phyloP scores from a whole-genome alignment of 2,797 vertebrate genomes.

The Sebastes kiyomatsui region DNA sequence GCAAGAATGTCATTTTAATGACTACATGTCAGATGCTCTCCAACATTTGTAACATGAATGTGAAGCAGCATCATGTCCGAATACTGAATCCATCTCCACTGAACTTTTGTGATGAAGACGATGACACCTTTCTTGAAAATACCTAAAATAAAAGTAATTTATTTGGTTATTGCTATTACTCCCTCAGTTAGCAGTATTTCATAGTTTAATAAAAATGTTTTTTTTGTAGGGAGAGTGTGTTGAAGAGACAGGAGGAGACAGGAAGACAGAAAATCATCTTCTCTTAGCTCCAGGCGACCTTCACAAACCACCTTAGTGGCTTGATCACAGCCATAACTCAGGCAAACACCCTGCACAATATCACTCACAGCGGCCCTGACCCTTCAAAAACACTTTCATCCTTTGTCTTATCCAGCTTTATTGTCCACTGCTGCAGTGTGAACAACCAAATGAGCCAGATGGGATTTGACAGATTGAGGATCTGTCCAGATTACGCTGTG shows the following conservation, averaged over 20 bases:
- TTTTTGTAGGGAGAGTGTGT: not conserved
- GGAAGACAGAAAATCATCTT: not conserved
- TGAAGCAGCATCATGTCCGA: too few species aligned
- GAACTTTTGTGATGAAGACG: too few species aligned
- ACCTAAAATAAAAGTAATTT: not conserved
- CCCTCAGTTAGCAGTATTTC: not conserved
- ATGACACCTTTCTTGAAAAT: not conserved
- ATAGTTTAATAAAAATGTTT: not conserved
- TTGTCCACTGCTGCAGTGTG: not conserved
- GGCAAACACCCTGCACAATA: not conserved
- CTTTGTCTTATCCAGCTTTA: not conserved
- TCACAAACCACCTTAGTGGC: conserved; percentile 32
- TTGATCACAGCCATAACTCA: conserved; percentile 50
- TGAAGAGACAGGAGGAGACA: not conserved
- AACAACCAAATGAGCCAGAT: conserved; percentile 36
- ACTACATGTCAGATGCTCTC: not conserved
- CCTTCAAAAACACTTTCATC: conserved; percentile 11
- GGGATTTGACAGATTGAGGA: conserved; percentile 35
- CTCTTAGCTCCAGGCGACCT: conserved; percentile 19
- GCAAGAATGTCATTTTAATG: not conserved
- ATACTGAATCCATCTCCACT: not conserved
- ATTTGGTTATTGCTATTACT: not conserved
- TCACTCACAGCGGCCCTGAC: conserved; percentile 5
- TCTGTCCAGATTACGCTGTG: conserved; percentile 29
- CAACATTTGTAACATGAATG: too few species aligned